Base-by-base conservation (phyloP, 53 echinoderm and acorn worm genomes). In the Echinometra lucunter region DNA sequence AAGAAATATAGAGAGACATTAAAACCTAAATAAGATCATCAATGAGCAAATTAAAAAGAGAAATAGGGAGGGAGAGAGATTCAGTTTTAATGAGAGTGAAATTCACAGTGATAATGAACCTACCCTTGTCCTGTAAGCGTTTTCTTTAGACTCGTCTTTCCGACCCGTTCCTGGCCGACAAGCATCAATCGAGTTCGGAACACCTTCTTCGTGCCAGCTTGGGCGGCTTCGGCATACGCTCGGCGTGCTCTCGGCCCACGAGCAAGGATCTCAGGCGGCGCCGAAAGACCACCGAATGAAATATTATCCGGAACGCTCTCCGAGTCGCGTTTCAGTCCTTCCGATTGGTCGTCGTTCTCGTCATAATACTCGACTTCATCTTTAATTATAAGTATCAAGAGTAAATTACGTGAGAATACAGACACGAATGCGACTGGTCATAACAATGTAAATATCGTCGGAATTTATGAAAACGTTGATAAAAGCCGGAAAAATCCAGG, bases 161-260 rank as follows among this genome's bases (percentile, higher is more conserved):
- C 95, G 27, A 95, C 95, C 15, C 95, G 88, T 21, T 95, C 95
- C 25, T 95, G 95, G 27, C 95, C 95, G 27, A 95, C 95, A 44
- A 95, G 72, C 95, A 95, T 95, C 17, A 95, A 88, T 15, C 95
- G 66, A 21, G 95, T 95, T 44, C 95, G 92, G 85, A 88, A 92
- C 12, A 95, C 91, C 67, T 91, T 91, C 69, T 95, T 95, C 47
- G 95, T 91, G 44, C 95, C 95, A 63, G 58, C 82, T 58, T 66
- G 91, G 27, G 91, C 82, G 10, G 95, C 95, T 85, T 85, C 82
- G 82, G 82, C 53, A 95, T 91, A 95, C 28, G 95, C 95, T 63
- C 74, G 82, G 42, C 57, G 44, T 30, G 95, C 95, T 37, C 91
- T 89, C 38, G 66, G 21, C 0, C 95, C 95, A 82, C 95, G 83